phyloP scores from a whole-genome alignment of 2,888 invertebrate species.

The Neoaliturus tenellus region DNA sequence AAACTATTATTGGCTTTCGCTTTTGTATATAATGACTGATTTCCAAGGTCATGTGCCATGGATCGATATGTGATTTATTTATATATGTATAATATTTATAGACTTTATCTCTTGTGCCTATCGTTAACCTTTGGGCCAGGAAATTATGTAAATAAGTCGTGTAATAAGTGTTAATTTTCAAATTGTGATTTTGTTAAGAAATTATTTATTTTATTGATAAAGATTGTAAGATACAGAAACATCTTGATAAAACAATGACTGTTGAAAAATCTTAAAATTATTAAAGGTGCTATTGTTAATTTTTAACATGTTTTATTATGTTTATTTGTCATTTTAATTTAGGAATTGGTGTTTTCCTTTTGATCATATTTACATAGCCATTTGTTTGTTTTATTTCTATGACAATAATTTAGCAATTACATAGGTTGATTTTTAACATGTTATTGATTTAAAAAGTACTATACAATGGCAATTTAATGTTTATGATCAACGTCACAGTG shows the following conservation, averaged over 20 bases:
- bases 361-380: too few species aligned
- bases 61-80: constrained; percentile 54
- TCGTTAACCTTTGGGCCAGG: constrained; percentile 31
- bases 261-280: background rate
- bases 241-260: background rate
- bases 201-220: constrained; percentile 51
- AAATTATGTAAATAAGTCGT: constrained; percentile 38
- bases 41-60: constrained; percentile 34
- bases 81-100: constrained; percentile 50
- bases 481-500: too few species aligned
- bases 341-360: background rate
- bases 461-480: too few species aligned
- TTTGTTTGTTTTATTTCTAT: too few species aligned
- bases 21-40: constrained; percentile 54
- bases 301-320: constrained; percentile 5
- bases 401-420: too few species aligned
- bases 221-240: constrained; percentile 18
- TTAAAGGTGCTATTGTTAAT: constrained; percentile 45
- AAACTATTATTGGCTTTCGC: constrained; percentile 33
- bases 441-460: too few species aligned
- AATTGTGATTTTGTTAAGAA: constrained; percentile 53
- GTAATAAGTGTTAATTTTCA: constrained; percentile 47
- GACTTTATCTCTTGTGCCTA: constrained; percentile 41
- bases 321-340: background rate
- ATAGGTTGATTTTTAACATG: too few species aligned